These are phyloP conservation scores for Phocoena sinus DNA, from an alignment of 2,113 vertebrate species.

Conservation along the genomic window DNA sequence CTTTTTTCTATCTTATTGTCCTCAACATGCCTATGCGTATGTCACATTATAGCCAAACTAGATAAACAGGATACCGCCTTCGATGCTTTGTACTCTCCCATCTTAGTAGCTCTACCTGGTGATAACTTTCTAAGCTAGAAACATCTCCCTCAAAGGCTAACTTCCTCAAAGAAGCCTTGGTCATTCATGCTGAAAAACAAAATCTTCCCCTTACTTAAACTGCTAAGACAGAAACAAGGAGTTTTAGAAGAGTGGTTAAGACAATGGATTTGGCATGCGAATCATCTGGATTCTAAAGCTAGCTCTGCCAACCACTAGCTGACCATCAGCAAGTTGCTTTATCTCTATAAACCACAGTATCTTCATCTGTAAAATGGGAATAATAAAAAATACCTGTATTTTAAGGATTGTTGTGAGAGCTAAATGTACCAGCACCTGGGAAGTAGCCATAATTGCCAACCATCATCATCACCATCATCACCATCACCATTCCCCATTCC, in stretches of 20 bases:
- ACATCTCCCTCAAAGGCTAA: neutral
- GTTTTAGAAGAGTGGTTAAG: neutral
- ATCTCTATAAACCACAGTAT: neutral
- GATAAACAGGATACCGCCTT: neutral
- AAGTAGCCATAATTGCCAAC: neutral
- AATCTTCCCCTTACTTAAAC: neutral
- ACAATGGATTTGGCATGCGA: neutral
- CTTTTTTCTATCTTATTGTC: neutral
- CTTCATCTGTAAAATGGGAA: neutral
- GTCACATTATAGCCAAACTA: neutral
- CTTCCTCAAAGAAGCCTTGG: neutral
- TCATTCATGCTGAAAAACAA: neutral
- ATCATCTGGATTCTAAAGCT: neutral
- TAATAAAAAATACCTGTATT: neutral
- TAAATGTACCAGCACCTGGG: neutral
- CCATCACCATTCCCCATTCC: neutral
- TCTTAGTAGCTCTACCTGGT: neutral
- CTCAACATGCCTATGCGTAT: neutral
- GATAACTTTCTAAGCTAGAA: neutral
- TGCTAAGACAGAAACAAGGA: neutral
- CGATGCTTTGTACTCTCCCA: neutral
- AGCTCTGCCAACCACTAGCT: neutral
- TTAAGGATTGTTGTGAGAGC: neutral
- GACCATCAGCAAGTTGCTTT: neutral
- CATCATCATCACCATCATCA: neutral